A percentile compares a stretch with the other conserved stretches of the same genome.
These are phyloP conservation scores for Atractosteus spatula DNA, from an alignment of 2,113 vertebrate genomes.

Conservation along the genomic window DNA sequence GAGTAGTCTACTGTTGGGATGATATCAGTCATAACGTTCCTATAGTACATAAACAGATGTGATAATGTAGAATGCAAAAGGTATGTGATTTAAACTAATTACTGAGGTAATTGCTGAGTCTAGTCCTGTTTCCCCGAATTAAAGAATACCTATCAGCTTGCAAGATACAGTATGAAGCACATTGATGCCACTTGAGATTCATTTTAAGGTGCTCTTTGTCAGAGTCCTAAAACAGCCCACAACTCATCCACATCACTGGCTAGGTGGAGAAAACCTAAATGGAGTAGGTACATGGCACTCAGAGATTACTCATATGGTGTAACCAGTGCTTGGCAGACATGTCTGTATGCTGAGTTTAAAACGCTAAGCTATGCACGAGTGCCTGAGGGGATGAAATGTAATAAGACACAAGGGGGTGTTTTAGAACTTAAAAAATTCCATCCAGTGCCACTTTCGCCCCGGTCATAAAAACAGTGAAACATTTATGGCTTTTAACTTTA, in stretches of 20 bases:
- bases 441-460: not conserved
- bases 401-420: slow-evolving; percentile 61
- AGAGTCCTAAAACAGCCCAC: not conserved
- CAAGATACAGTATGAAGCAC: slow-evolving; percentile 26
- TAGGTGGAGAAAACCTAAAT: slow-evolving; percentile 21
- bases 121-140: no score
- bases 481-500: slow-evolving; percentile 58
- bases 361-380: slow-evolving; percentile 60
- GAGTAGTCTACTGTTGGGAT: no score
- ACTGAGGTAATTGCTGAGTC: no score
- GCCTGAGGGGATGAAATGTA: slow-evolving; percentile 51
- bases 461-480: slow-evolving; percentile 44
- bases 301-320: slow-evolving; percentile 40
- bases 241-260: not conserved
- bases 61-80: no score
- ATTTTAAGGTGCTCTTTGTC: no score
- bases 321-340: slow-evolving; percentile 44
- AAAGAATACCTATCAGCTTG: no score
- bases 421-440: slow-evolving; percentile 47
- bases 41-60: no score
- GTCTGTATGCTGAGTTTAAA: slow-evolving; percentile 55
- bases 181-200: no score
- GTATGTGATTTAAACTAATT: no score
- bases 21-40: no score
- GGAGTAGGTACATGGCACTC: slow-evolving; percentile 17